A percentile compares a stretch with the other conserved stretches of the same genome.
Conservation (phyloP, 1,140 invertebrate species). For the Hycleus cichorii region DNA sequence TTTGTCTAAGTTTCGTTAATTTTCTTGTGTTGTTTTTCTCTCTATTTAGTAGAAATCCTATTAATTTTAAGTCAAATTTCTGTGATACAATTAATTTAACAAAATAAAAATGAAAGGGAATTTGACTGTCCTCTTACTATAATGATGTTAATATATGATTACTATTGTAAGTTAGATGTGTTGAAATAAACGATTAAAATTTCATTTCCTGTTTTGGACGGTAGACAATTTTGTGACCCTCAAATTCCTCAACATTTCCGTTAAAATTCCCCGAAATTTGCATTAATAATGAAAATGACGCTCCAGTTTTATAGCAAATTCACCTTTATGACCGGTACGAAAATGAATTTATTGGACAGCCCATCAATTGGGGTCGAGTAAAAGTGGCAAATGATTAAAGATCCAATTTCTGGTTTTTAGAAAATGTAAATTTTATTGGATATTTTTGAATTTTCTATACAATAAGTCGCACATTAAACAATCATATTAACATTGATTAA, state of each 20-base stretch:
- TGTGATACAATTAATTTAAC: constrained; percentile 29
- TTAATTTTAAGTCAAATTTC: constrained; percentile 32
- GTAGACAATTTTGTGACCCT: no score
- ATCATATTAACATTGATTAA: not conserved
- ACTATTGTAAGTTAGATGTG: not conserved
- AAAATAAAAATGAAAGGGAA: constrained; percentile 16
- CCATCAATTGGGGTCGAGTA: no score
- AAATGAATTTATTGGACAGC: no score
- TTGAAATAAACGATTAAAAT: not conserved
- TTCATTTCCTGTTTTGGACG: no score
- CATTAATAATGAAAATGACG: no score
- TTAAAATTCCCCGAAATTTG: no score
- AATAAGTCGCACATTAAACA: constrained; percentile 3
- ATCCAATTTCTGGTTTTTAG: not conserved
- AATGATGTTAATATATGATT: not conserved
- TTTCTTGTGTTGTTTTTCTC: not conserved
- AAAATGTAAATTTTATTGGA: constrained; percentile 10
- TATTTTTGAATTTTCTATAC: constrained; percentile 1
- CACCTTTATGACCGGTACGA: no score
- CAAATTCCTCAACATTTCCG: no score
- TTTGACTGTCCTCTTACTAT: constrained; percentile 2
- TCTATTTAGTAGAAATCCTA: not conserved
- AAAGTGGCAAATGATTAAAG: not conserved
- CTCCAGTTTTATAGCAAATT: no score
- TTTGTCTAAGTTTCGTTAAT: constrained; percentile 2